phyloP scores from a whole-genome alignment of 2,797 vertebrate genomes.

The Siniperca scherzeri region DNA sequence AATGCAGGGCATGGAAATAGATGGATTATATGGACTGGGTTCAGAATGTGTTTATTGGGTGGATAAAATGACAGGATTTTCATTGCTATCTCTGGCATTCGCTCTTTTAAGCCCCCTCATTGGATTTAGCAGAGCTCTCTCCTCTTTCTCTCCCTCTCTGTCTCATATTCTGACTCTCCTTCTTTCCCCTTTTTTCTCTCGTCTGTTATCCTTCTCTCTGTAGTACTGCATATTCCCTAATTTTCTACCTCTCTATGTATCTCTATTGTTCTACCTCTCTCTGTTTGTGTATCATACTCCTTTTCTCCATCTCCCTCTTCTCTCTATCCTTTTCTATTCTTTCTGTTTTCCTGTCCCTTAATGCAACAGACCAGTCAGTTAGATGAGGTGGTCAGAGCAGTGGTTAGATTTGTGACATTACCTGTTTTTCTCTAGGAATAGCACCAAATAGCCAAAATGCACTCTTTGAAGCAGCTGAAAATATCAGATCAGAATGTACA shows the following conservation, averaged over 20 bases:
- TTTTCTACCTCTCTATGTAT: constrained; percentile 32
- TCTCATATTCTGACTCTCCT: constrained; percentile 43
- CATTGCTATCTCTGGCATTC: constrained; percentile 72
- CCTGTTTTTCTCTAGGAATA: constrained; percentile 46
- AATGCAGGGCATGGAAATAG: constrained; percentile 66
- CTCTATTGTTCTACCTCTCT: constrained; percentile 21
- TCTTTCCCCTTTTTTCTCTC: constrained; percentile 1
- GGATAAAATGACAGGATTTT: constrained; percentile 71
- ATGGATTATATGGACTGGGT: constrained; percentile 72
- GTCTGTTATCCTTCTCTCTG: constrained; percentile 4
- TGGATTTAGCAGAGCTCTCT: constrained; percentile 56
- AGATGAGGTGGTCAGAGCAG: constrained; percentile 23
- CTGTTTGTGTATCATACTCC: constrained; percentile 38
- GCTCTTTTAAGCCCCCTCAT: constrained; percentile 65
- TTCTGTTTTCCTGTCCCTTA: constrained; percentile 4
- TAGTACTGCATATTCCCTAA: constrained; percentile 38
- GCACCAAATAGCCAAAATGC: constrained; percentile 43
- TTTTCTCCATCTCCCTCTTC: background rate
- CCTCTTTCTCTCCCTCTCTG: constrained; percentile 19
- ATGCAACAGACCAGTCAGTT: constrained; percentile 12
- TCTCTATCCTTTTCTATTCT: constrained; percentile 3
- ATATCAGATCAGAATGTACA: constrained; percentile 44
- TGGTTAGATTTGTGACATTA: constrained; percentile 44
- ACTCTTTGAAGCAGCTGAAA: constrained; percentile 50
- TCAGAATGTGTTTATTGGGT: constrained; percentile 77